phyloP scores from a whole-genome alignment of 2,888 invertebrate species.

The Andrena dorsata region DNA sequence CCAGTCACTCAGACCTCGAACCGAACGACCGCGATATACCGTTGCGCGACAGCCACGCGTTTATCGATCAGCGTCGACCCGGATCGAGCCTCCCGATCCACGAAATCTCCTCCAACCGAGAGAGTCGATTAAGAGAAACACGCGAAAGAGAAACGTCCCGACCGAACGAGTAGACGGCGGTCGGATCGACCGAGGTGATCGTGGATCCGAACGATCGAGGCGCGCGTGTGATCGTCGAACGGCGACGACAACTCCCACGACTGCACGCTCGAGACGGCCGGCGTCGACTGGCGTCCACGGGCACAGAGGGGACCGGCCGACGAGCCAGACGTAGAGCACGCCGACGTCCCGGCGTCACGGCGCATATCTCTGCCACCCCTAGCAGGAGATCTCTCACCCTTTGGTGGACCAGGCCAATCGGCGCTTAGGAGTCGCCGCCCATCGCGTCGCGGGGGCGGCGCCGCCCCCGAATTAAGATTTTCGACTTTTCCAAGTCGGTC shows the following conservation, averaged over 20 bases:
- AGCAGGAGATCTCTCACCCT: conserved; percentile 72
- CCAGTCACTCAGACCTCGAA: conserved; percentile 19
- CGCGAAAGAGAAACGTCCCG: not conserved
- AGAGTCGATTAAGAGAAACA: not conserved
- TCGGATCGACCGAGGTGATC: not conserved
- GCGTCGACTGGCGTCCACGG: conserved; percentile 82
- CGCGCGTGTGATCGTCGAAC: conserved; percentile 35
- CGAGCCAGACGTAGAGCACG: conserved; percentile 65
- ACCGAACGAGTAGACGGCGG: not conserved
- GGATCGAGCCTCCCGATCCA: not conserved
- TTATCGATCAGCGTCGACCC: conserved; percentile 15
- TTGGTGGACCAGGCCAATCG: conserved; percentile 79
- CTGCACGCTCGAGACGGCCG: conserved; percentile 79
- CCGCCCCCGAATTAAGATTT: conserved; percentile 83
- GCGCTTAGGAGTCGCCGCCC: conserved; percentile 78
- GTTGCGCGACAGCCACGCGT: not conserved
- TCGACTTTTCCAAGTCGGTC: conserved; percentile 79
- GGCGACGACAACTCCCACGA: conserved; percentile 44
- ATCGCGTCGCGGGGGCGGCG: conserved; percentile 78
- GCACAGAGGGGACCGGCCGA: conserved; percentile 42
- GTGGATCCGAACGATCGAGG: conserved; percentile 14
- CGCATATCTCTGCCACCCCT: conserved; percentile 77
- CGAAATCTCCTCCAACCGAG: not conserved
- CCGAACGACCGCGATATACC: not conserved
- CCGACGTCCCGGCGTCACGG: conserved; percentile 77